A percentile compares a stretch with the other conserved stretches of the same genome.
Evolutionary conservation across 2,888 invertebrate genomes (phyloP).

Genomic region (Nineta flava): DNA sequence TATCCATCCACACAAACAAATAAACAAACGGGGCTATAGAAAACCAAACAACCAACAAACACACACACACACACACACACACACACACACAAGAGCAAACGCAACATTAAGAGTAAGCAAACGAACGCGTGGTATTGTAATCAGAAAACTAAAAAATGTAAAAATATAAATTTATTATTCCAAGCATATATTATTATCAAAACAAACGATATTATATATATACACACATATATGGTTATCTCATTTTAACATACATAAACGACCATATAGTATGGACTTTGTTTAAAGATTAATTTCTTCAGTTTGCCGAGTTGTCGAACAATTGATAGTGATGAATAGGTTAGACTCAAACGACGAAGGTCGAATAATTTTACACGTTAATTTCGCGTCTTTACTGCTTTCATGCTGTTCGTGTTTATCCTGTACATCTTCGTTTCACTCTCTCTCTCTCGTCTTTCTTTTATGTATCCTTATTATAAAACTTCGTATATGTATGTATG

Average conservation of each 20-base stretch:
- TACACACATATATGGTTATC: not conserved
- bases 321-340: constrained; percentile 10
- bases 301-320: constrained; percentile 4
- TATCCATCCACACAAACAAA: too few relatives aligned
- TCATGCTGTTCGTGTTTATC: too few relatives aligned
- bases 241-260: not conserved
- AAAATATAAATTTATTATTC: constrained; percentile 4
- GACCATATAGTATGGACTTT: not conserved
- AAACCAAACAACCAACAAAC: too few relatives aligned
- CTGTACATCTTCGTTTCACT: too few relatives aligned
- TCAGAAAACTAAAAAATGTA: not conserved
- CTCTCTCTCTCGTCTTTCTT: too few relatives aligned
- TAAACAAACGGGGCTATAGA: too few relatives aligned
- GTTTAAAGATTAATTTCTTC: constrained; percentile 3
- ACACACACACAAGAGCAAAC: too few relatives aligned
- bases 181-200: constrained; percentile 2
- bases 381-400: constrained; percentile 8
- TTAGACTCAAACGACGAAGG: constrained; percentile 10
- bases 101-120: too few relatives aligned
- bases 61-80: too few relatives aligned
- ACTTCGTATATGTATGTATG: too few relatives aligned
- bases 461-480: too few relatives aligned
- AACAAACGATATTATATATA: not conserved
- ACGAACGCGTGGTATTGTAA: constrained; percentile 4
- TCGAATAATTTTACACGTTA: constrained; percentile 12